Evolutionary conservation across 2,113 vertebrate genomes (phyloP).

Genomic region (Nothoprocta perdicaria): DNA sequence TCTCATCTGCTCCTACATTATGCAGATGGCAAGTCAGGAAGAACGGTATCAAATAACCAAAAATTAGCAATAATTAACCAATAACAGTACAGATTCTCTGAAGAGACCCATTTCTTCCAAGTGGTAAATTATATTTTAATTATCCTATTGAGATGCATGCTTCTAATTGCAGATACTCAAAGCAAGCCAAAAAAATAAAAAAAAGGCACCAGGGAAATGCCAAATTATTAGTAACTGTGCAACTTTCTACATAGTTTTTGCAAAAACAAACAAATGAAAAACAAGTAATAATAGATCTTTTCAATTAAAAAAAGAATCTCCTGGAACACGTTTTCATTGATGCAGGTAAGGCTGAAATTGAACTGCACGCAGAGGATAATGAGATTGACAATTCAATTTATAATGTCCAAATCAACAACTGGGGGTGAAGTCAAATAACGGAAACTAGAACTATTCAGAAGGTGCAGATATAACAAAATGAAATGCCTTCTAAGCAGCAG

Average conservation of each 20-base stretch:
- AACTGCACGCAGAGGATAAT: neutral
- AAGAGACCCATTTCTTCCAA: slow-evolving; percentile 53
- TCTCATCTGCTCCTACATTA: slow-evolving; percentile 65
- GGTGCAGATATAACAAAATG: neutral
- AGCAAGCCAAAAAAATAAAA: slow-evolving; percentile 33
- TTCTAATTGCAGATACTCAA: slow-evolving; percentile 60
- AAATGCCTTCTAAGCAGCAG: neutral
- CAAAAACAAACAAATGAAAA: neutral
- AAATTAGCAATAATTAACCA: slow-evolving; percentile 66
- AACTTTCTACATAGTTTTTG: slow-evolving; percentile 38
- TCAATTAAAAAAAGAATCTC: neutral
- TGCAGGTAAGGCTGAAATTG: slow-evolving; percentile 48
- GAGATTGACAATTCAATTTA: slow-evolving; percentile 44
- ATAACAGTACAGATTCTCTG: slow-evolving; percentile 39
- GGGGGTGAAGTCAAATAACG: neutral
- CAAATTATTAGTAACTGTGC: slow-evolving; percentile 49
- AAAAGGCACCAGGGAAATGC: slow-evolving; percentile 33
- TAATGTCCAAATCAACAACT: slow-evolving; percentile 9
- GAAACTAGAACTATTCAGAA: slow-evolving; percentile 17
- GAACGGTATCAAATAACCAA: slow-evolving; percentile 44
- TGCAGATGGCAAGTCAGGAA: slow-evolving; percentile 66
- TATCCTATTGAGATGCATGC: slow-evolving; percentile 47
- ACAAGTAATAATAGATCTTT: slow-evolving; percentile 34
- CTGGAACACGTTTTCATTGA: neutral
- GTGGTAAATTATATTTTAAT: slow-evolving; percentile 69